Percentiles rank a stretch among this genome's conserved stretches.
phyloP scores from a whole-genome alignment of 2,888 invertebrate genomes.

The Teleiodes luculella region DNA sequence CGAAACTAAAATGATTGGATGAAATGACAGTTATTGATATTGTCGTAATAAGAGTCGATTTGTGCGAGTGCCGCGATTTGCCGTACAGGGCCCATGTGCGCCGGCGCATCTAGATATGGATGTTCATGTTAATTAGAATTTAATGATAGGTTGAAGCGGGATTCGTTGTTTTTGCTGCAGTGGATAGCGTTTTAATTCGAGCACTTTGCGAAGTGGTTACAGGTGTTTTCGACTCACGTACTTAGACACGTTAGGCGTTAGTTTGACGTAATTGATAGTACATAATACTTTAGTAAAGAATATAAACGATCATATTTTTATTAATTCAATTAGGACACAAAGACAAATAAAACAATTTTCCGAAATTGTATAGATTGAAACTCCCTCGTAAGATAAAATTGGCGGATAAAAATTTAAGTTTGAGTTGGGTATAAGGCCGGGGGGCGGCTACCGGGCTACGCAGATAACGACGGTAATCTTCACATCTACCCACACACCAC shows the following conservation, averaged over 20 bases:
- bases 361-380: too few species aligned
- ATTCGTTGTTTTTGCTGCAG: slow-evolving; percentile 32
- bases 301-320: too few species aligned
- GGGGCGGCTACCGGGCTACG: slow-evolving; percentile 58
- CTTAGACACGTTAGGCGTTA: slow-evolving; percentile 1
- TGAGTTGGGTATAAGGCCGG: slow-evolving; percentile 40
- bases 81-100: slow-evolving; percentile 41
- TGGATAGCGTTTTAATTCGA: slow-evolving; percentile 25
- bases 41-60: slow-evolving; percentile 61
- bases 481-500: slow-evolving; percentile 37
- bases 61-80: slow-evolving; percentile 45
- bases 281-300: too few species aligned
- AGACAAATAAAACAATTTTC: too few species aligned
- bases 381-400: slow-evolving; percentile 6
- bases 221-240: slow-evolving; percentile 9
- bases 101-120: slow-evolving; percentile 44
- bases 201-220: slow-evolving; percentile 16
- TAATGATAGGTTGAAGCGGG: slow-evolving; percentile 54
- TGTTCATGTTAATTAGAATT: slow-evolving; percentile 65
- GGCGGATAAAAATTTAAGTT: slow-evolving; percentile 26
- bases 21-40: slow-evolving; percentile 75
- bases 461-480: slow-evolving; percentile 56
- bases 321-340: too few species aligned
- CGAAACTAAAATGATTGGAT: slow-evolving; percentile 67
- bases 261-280: too few species aligned